phyloP scores from a whole-genome alignment of 2,797 vertebrate species.

The Atherinosoma microstoma region DNA sequence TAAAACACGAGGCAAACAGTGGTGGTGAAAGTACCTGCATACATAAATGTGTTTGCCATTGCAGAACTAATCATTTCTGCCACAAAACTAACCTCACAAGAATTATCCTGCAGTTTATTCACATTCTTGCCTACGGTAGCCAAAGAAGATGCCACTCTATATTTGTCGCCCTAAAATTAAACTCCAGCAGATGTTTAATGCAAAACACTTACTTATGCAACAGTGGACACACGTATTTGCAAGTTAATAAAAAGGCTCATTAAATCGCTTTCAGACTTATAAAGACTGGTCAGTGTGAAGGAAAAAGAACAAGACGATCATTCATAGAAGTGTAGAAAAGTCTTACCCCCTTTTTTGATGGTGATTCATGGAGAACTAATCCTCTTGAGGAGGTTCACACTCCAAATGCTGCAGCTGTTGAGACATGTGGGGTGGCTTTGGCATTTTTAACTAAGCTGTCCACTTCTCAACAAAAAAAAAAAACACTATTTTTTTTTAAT shows the following conservation, averaged over 20 bases:
- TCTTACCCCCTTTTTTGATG: conserved; percentile 45
- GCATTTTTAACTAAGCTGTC: conserved; percentile 35
- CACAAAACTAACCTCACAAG: not conserved
- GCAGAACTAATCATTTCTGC: conserved; percentile 11
- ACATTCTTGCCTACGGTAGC: not conserved
- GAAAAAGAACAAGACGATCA: conserved; percentile 28
- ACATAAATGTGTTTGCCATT: not conserved
- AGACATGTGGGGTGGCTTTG: conserved; percentile 32
- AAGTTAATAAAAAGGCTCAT: conserved; percentile 25
- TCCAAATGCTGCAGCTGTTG: conserved; percentile 9
- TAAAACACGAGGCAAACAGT: not conserved
- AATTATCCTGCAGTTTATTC: conserved; percentile 19
- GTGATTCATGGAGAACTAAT: conserved; percentile 51
- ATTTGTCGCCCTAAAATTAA: not conserved
- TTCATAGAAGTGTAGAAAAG: conserved; percentile 28
- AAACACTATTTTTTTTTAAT: not conserved
- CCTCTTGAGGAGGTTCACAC: conserved; percentile 50
- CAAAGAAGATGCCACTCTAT: not conserved
- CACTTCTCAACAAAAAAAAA: conserved; percentile 15
- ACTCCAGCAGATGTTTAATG: not conserved
- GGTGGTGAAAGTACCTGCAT: conserved; percentile 13
- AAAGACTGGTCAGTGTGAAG: conserved; percentile 24
- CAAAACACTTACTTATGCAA: not conserved
- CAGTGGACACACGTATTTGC: conserved; percentile 7
- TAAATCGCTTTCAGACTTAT: conserved; percentile 7